Evolutionary conservation across 1,140 invertebrate species (phyloP).

Genomic region (Acromyrmex heyeri): DNA sequence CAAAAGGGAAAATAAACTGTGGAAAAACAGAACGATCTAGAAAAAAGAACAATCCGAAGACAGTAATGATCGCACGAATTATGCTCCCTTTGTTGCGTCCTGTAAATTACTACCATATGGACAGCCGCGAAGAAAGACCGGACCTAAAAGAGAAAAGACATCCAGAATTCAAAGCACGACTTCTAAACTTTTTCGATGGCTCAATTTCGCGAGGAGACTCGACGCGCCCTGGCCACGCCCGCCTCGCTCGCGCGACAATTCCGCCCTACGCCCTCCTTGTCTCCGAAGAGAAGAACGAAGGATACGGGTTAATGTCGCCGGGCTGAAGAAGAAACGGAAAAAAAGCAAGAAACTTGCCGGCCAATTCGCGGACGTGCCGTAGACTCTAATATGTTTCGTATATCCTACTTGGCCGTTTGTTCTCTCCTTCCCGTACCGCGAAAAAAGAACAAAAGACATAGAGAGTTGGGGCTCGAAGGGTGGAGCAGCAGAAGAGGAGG

Average conservation of each 20-base stretch:
- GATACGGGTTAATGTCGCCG: constrained; percentile 22
- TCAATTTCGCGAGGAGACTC: constrained; percentile 79
- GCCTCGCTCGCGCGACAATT: constrained; percentile 46
- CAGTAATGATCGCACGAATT: constrained; percentile 67
- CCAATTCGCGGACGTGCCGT: constrained; percentile 81
- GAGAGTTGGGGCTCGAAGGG: not conserved
- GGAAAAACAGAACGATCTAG: not conserved
- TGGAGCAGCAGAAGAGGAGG: not conserved
- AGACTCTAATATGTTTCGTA: constrained; percentile 83
- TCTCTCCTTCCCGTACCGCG: constrained; percentile 39
- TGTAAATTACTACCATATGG: constrained; percentile 74
- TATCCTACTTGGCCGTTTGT: constrained; percentile 75
- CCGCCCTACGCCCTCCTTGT: constrained; percentile 21
- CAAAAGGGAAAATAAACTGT: not conserved
- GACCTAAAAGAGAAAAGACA: constrained; percentile 33
- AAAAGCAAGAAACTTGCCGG: constrained; percentile 77
- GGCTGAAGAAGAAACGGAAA: constrained; percentile 19
- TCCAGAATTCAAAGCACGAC: constrained; percentile 79
- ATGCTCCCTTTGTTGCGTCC: constrained; percentile 45
- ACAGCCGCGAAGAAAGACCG: not conserved
- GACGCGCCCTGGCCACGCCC: not conserved
- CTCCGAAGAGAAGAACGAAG: constrained; percentile 10
- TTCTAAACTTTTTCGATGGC: constrained; percentile 82
- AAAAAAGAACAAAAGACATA: constrained; percentile 46
- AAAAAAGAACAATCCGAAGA: constrained; percentile 19